Evolutionary conservation across 2,888 invertebrate genomes (phyloP), one percentile per base, ranked within the genome.

Genomic region (Neoaliturus tenellus): DNA sequence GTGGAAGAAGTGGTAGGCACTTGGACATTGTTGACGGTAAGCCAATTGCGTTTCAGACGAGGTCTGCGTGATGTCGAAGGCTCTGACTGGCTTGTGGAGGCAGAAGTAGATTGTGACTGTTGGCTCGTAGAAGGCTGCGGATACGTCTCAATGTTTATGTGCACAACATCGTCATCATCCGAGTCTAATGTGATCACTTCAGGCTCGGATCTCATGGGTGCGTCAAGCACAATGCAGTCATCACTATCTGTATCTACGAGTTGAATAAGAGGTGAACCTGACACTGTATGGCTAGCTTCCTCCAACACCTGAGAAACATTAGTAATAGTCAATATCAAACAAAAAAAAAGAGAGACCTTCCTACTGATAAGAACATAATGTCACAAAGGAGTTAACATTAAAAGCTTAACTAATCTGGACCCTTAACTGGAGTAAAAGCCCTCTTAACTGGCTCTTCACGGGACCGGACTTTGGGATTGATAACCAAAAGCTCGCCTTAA

Each of bases 171-270:
- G 86, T 92, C 93, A 87, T 93, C 93, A 1, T 93, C 93, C n/a
- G 92, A 93, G 14, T 92, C 89, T 83, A 94, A 89, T 86, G 93
- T 93, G 23, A 94, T 93, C 0, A 94, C 91, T 89, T 93, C 94
- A 0, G 95, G 95, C 55, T 95, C 94, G 48, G 95, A 94, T 88
- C 94, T 94, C 39, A 95, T 93, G 88, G 71, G 35, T n/a, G 93
- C 93, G 1, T 93, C 93, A 12, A 95, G 92, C 80, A 95, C 92
- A 89, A 93, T 92, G 33, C 93, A 93, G 85, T 93, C 93, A 33
- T 92, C 92, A 14, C 91, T 91, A 83, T 78, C 80, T 10, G 39
- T 71, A 20, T 71, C 71, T 20, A 39, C 71, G 10, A 80, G 62
- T 35, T 55, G 67, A 33, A 48, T 71, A 31, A 25, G 44, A 39